Evolutionary conservation across 2,797 vertebrate species (phyloP).

Genomic region (Ficedula albicollis): DNA sequence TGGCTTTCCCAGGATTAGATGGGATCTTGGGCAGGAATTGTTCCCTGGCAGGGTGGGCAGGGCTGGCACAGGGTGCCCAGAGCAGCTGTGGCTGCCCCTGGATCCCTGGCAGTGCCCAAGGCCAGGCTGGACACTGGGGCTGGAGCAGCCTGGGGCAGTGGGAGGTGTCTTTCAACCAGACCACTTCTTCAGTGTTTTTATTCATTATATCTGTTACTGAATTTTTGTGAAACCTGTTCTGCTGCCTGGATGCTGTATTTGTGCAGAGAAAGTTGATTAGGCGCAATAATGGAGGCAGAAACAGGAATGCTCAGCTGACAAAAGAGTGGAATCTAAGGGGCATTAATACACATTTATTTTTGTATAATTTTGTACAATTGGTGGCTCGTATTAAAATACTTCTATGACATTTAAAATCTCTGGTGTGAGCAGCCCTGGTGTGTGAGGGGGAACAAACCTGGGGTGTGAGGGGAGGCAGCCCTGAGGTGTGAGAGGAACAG

Average conservation of each 20-base stretch:
- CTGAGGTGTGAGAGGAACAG: too few species aligned
- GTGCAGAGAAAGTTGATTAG: not conserved
- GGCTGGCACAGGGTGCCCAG: not conserved
- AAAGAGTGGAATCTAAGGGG: not conserved
- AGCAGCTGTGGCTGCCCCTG: not conserved
- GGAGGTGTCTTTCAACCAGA: not conserved
- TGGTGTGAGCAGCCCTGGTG: rapidly evolving
- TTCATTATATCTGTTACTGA: not conserved
- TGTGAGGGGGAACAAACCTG: too few species aligned
- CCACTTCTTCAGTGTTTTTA: not conserved
- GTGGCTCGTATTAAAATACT: not conserved
- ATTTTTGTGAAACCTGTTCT: not conserved
- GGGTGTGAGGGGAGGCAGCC: not conserved
- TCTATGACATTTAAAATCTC: not conserved
- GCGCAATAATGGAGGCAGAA: not conserved
- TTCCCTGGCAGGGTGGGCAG: not conserved
- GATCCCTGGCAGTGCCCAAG: not conserved
- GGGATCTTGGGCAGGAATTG: not conserved
- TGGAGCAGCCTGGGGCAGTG: not conserved
- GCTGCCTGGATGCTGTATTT: not conserved
- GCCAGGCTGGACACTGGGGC: not conserved
- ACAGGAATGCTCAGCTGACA: not conserved
- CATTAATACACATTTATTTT: not conserved
- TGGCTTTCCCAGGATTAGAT: not conserved
- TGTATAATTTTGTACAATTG: not conserved